Percentiles rank a stretch among this genome's conserved stretches.
Conservation (phyloP, 2,113 vertebrate species). For the Heterochromis multidens region DNA sequence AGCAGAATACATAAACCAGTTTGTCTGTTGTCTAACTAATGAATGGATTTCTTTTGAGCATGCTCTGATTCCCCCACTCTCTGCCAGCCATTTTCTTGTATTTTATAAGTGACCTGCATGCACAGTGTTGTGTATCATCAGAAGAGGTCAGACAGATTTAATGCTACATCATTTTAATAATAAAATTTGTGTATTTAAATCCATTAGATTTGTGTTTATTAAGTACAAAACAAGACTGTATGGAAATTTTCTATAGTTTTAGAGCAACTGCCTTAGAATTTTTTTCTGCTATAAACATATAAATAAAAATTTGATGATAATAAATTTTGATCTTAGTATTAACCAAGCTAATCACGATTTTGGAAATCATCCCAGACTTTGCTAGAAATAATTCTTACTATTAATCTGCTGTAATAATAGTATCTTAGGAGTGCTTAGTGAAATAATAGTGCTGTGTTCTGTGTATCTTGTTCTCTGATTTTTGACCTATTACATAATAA, state of each 20-base stretch:
- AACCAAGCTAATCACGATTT: background rate
- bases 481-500: conserved; percentile 24
- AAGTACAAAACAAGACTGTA: background rate
- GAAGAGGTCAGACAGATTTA: background rate
- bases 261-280: background rate
- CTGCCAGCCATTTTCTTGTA: background rate
- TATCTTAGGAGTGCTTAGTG: background rate
- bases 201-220: background rate
- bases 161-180: background rate
- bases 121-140: background rate
- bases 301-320: background rate
- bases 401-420: background rate
- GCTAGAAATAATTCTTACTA: background rate
- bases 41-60: background rate
- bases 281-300: background rate
- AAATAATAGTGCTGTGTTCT: background rate
- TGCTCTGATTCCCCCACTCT: background rate
- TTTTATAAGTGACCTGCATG: background rate
- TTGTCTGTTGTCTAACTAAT: background rate
- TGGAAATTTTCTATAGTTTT: background rate
- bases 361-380: background rate
- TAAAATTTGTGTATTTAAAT: background rate
- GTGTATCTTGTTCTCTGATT: background rate
- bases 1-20: background rate
- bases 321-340: background rate